phyloP scores from a whole-genome alignment of 30 jellyfish, hydroid and myxozoan genomes.

The Aurelia sp. region DNA sequence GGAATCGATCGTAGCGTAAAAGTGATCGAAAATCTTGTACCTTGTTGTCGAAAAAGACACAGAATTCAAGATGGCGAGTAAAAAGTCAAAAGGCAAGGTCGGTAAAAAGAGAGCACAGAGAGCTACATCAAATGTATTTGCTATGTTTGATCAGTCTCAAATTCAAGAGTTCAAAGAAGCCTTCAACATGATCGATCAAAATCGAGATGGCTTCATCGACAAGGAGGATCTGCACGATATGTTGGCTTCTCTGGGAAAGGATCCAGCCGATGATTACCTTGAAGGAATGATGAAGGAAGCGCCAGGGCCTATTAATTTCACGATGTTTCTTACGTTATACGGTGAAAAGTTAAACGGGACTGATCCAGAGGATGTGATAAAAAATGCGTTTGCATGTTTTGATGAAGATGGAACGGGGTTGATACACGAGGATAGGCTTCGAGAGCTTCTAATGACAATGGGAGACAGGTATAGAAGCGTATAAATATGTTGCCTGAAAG shows the following conservation, averaged over 20 bases:
- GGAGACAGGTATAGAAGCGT: slow-evolving; percentile 93
- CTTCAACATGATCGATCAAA: slow-evolving; percentile 99
- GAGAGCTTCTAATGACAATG: slow-evolving; percentile 96
- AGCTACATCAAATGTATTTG: slow-evolving; percentile 99
- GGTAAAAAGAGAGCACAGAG: slow-evolving; percentile 99
- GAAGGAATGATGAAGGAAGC: slow-evolving; percentile 99
- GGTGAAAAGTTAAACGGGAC: slow-evolving; percentile 99
- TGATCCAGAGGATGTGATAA: slow-evolving; percentile 99
- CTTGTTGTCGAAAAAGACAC: not conserved
- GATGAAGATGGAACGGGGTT: slow-evolving; percentile 95
- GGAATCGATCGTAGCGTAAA: no score
- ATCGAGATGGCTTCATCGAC: slow-evolving; percentile 99
- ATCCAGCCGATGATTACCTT: slow-evolving; percentile 92
- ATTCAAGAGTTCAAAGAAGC: slow-evolving; percentile 99
- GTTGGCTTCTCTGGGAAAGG: slow-evolving; percentile 98
- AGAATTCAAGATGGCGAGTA: slow-evolving; percentile 73
- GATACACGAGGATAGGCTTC: slow-evolving; percentile 92
- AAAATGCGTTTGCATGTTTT: slow-evolving; percentile 98
- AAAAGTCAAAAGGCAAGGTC: slow-evolving; percentile 90
- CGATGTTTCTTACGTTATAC: slow-evolving; percentile 97
- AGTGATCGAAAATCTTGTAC: no score
- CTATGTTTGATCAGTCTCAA: slow-evolving; percentile 99
- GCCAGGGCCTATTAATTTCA: slow-evolving; percentile 99
- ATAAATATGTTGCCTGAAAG: not conserved
- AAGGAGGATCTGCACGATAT: slow-evolving; percentile 99